Evolutionary conservation across 2,888 invertebrate species (phyloP), one percentile per base, ranked within the genome.

Genomic region (Quadriops clusia): DNA sequence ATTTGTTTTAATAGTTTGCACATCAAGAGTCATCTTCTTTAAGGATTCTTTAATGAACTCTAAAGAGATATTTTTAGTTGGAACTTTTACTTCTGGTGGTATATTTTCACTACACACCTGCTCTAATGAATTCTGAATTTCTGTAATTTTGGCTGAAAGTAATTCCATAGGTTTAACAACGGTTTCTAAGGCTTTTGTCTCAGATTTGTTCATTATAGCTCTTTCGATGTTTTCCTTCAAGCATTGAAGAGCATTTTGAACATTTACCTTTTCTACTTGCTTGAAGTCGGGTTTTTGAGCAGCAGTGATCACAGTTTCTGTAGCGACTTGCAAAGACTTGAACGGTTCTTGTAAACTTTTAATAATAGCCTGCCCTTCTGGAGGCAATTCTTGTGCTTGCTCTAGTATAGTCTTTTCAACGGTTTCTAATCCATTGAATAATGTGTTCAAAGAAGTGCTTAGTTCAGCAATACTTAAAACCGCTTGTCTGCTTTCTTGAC

Each of bases 101-200:
- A 21, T 13, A 16, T 12, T 14, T 23, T 9, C 9, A 9, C n/a
- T 22, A 9, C 13, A 14, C 18, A 23, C 17, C 10, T 23, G 17
- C 8, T 23, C 23, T 8, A 30, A 13, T 15, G 27, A 14, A 15
- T 8, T 8, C 15, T 41, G 33, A 10, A 41, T 30, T 10, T 24
- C 27, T 16, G 8, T 12, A 7, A 41, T 32, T 29, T 33, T 30
- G 6, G 37, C 36, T 4, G 25, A 26, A 7, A 41, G 28, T 7
- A 37, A 36, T 25, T 36, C 18, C 2, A 41, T 22, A 11, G 37
- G 37, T 28, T 29, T 11, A 3, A 36, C 14, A 2, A 39, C 16
- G 3, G 23, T 17, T 12, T 28, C 22, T n/a, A 34, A 13, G 18
- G 12, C 22, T 17, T 30, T 14, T 3, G 22, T 17, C 25, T 28